A percentile compares a stretch with the other conserved stretches of the same genome.
Conservation (phyloP, 2,888 invertebrate genomes). For the Drosophila birchii region DNA sequence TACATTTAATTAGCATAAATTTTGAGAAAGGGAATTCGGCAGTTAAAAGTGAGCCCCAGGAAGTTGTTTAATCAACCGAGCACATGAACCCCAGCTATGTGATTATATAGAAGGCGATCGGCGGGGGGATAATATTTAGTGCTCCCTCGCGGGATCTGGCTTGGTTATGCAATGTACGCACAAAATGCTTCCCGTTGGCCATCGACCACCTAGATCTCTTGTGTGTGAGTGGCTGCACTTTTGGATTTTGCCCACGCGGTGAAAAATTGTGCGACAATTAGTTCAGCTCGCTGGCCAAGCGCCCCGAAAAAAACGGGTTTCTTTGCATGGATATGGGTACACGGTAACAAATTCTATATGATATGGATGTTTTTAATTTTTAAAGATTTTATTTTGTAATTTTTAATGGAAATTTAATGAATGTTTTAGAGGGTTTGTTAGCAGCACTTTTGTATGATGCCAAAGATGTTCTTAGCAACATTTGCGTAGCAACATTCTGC, state of each 20-base stretch:
- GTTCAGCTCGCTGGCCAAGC: slow-evolving; percentile 57
- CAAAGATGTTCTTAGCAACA: background rate
- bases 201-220: slow-evolving; percentile 29
- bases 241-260: slow-evolving; percentile 68
- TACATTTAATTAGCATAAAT: slow-evolving; percentile 64
- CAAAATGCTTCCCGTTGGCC: slow-evolving; percentile 56
- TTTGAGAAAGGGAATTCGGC: slow-evolving; percentile 48
- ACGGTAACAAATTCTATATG: background rate
- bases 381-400: background rate
- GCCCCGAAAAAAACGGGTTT: slow-evolving; percentile 61
- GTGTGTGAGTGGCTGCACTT: slow-evolving; percentile 21
- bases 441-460: background rate
- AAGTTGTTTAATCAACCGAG: slow-evolving; percentile 56
- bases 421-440: background rate
- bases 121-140: slow-evolving; percentile 10
- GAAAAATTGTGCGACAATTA: slow-evolving; percentile 80
- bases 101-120: slow-evolving; percentile 13
- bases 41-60: slow-evolving; percentile 45
- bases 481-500: background rate
- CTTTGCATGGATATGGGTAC: slow-evolving; percentile 1
- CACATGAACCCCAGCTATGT: slow-evolving; percentile 32
- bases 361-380: background rate
- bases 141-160: slow-evolving; percentile 26
- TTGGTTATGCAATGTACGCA: slow-evolving; percentile 72
- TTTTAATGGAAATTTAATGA: background rate